Base-by-base conservation (phyloP, 2,888 invertebrate genomes). In the Strigamia transsilvanica region DNA sequence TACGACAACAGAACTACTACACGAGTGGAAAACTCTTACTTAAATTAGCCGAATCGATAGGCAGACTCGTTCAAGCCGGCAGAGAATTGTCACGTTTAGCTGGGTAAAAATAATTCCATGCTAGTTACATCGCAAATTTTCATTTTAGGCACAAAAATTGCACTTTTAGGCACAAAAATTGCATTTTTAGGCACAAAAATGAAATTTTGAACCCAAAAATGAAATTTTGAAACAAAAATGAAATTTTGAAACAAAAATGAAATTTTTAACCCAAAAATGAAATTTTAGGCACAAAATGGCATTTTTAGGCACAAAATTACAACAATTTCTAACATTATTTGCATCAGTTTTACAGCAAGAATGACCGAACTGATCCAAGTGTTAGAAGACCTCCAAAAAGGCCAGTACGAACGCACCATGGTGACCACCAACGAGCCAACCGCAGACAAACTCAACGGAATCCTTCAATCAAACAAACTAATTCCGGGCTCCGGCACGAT, bases 31-130 rank as follows among this genome's bases (percentile, higher is more conserved):
- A 99, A 56, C 97, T 98, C 97, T 89, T 98, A 86, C 93, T 97
- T 9, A 97, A 98, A 87, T 91, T 99, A 90, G 98, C 99, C 3
- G 98, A 98, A 88, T 98, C 99, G 3, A 96, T 99, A 86, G 99
- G 99, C 0, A 91, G 99, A 61, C 90, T 99, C 79, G 97, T 99
- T 1, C 90, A 98, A 84, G 98, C 99, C 0, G 98, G 98, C 0
- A 91, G 98, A 82, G 98, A 99, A 88, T 91, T 99, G 89, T 97
- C 97, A 15, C 91, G 96, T 84, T 89, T 99, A 83, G 96, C 98
- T 34, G 99, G 98, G 87, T 89, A 85, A 78, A 42, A 38, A 27
- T 27, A 27, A 27, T 27, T 27, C 27, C 3, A 27, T 27, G 27
- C 3, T n/a, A n/a, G n/a, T n/a, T n/a, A n/a, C n/a, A n/a, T n/a